phyloP scores from a whole-genome alignment of 2,113 vertebrate genomes.

The Carassius carassius region DNA sequence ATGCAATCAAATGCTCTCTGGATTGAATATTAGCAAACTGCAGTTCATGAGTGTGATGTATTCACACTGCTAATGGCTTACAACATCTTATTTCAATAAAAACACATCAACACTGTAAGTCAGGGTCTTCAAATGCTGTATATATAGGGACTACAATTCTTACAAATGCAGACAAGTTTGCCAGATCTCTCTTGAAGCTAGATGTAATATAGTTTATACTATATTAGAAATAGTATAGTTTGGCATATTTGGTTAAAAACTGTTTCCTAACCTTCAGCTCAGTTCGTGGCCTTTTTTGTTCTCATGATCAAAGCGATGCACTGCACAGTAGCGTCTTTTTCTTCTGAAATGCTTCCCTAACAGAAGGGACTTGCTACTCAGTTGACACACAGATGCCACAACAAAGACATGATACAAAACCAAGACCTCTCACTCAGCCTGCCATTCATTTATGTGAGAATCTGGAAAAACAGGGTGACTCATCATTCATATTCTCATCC shows the following conservation, averaged over 20 bases:
- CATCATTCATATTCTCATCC: neutral
- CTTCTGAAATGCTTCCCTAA: neutral
- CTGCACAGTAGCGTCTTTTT: neutral
- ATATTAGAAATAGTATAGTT: neutral
- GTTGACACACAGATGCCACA: conserved; percentile 35
- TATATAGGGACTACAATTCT: neutral
- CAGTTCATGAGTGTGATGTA: neutral
- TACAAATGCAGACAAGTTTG: neutral
- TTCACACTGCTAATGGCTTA: neutral
- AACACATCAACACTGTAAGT: neutral
- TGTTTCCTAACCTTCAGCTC: neutral
- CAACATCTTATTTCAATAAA: neutral
- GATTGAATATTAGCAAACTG: neutral
- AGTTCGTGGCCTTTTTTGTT: neutral
- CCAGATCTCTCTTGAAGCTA: neutral
- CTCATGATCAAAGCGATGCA: neutral
- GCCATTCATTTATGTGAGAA: conserved; percentile 40
- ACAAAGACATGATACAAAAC: conserved; percentile 18
- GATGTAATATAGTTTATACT: too few relatives aligned
- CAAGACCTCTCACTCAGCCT: conserved; percentile 6
- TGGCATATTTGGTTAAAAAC: neutral
- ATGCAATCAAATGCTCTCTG: neutral
- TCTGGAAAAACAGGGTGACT: conserved; percentile 34
- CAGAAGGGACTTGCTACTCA: neutral
- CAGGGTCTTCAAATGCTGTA: neutral